Percentiles rank a stretch among this genome's conserved stretches.
Conservation (phyloP, 2,113 vertebrate species). For the Nyctibius bracteatus region DNA sequence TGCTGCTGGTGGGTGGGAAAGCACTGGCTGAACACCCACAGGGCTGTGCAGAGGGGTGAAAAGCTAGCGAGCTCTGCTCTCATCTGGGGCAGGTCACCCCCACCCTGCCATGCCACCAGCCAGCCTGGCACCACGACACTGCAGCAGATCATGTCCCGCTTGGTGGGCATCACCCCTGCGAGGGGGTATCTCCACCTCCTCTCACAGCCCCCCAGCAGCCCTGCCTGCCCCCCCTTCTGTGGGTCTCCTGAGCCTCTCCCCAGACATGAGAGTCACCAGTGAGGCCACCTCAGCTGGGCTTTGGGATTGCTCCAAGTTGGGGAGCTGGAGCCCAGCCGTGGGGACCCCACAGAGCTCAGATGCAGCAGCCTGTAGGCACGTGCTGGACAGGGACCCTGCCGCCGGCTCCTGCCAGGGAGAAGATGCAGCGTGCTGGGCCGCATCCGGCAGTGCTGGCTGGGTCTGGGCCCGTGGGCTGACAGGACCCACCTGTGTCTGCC, state of each 20-base stretch:
- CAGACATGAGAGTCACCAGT: background rate
- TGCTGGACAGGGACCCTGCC: background rate
- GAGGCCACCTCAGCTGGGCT: background rate
- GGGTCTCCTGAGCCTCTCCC: background rate
- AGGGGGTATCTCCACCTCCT: background rate
- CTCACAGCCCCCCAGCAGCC: background rate
- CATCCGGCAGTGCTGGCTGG: background rate
- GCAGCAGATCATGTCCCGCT: rapidly evolving
- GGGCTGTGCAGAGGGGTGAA: background rate
- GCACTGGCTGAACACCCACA: background rate
- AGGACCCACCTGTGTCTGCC: background rate
- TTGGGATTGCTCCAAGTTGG: rapidly evolving
- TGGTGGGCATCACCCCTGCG: background rate
- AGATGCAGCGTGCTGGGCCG: background rate
- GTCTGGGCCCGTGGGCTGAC: background rate
- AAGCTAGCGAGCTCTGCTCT: background rate
- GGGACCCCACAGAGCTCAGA: background rate
- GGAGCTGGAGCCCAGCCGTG: background rate
- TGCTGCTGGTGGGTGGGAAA: background rate
- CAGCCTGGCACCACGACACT: background rate
- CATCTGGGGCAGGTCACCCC: background rate
- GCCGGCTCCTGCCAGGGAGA: background rate
- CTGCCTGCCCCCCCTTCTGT: background rate
- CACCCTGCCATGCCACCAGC: background rate
- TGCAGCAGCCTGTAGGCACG: background rate